Conservation (phyloP, 2,797 vertebrate species). For the Galagoides demidoff region DNA sequence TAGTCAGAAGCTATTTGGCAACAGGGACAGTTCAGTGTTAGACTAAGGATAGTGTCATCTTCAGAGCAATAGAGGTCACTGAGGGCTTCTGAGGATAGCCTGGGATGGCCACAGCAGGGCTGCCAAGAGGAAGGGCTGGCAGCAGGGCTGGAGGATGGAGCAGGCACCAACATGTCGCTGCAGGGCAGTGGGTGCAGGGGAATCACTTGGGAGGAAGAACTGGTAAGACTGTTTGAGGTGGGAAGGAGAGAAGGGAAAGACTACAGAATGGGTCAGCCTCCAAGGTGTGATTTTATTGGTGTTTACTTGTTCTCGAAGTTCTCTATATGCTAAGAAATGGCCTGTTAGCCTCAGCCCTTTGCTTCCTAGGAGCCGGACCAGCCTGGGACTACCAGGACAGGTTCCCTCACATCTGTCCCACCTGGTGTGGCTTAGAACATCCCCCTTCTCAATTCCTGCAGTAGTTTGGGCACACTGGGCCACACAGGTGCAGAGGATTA, state of each 20-base stretch:
- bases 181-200: not conserved
- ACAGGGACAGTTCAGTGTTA: not conserved
- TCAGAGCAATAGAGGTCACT: accelerated
- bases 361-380: not conserved
- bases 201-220: accelerated
- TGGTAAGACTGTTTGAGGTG: accelerated
- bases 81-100: not conserved
- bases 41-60: not conserved
- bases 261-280: not conserved
- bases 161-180: accelerated
- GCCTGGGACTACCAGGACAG: not conserved
- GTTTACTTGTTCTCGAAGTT: not conserved
- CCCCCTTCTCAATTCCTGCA: not conserved
- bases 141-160: not conserved
- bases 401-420: too few relatives aligned
- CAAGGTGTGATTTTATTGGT: accelerated
- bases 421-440: not conserved
- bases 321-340: not conserved
- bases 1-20: not conserved
- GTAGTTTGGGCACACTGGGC: not conserved
- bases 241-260: not conserved
- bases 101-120: not conserved
- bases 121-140: not conserved
- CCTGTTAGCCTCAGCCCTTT: not conserved
- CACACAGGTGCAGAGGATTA: not conserved